These are phyloP conservation scores for Centrocercus urophasianus DNA, from an alignment of 2,113 vertebrate species.

Conservation along the genomic window DNA sequence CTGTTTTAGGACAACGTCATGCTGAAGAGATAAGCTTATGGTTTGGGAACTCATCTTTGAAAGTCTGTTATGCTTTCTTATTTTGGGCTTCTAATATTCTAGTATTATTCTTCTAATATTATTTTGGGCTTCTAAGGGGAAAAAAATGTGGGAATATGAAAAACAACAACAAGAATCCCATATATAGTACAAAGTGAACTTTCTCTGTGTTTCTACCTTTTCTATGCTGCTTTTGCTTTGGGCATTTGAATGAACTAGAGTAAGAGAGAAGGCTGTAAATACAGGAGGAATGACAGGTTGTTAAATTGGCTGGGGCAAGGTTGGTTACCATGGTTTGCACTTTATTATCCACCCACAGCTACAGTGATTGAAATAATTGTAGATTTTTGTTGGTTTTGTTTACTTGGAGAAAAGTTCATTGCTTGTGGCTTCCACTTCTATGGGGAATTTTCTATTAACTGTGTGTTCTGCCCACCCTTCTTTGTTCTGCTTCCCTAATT, in stretches of 20 bases:
- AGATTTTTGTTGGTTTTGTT: neutral
- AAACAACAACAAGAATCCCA: neutral
- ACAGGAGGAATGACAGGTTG: neutral
- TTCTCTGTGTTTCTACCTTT: neutral
- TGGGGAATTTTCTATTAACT: neutral
- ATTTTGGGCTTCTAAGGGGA: neutral
- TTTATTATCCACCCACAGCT: neutral
- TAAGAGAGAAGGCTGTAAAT: neutral
- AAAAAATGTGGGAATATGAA: neutral
- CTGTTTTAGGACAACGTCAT: neutral
- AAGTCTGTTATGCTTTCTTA: neutral
- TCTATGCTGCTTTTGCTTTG: neutral
- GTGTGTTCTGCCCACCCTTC: neutral
- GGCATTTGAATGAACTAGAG: neutral
- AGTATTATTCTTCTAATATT: neutral
- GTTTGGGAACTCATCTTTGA: neutral
- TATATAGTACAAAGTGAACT: too few species aligned
- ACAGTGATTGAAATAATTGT: neutral
- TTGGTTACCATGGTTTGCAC: neutral
- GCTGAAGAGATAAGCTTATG: neutral
- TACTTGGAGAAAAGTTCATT: neutral
- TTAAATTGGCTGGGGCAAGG: neutral
- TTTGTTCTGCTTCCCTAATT: neutral
- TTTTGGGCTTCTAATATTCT: neutral
- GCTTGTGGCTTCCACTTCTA: neutral